Base-by-base conservation (phyloP, 2,797 vertebrate genomes). In the Clarias pachynema region DNA sequence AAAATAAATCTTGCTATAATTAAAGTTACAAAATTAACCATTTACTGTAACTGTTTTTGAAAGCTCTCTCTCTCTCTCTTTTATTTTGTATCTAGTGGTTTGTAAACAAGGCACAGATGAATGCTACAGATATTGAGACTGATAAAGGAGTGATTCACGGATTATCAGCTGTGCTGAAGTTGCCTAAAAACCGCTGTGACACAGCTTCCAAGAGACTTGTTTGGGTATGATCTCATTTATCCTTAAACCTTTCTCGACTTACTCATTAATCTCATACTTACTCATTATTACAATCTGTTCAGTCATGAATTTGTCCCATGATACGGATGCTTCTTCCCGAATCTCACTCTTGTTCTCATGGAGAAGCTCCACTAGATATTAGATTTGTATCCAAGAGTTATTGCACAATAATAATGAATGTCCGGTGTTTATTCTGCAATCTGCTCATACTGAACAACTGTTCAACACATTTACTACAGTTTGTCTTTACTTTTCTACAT, bases 181-280 rank as follows among this genome's bases (percentile, higher is more conserved):
- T 98, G 88, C 94, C 93, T 91, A 96, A 93, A 91, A 99, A 99
- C 69, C 96, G 97, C 92, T 99, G 98, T 49, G 97, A 99, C 60
- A 89, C 18, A 49, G 92, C 93, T 0, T 57, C 34, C 0, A 69
- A 22, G 31, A 14, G 0, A 4, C 66, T 16, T 22, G 1, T 91
- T 3, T 0, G 0, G 91, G 95, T 96, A 84, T 65, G n/a, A 73
- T 56, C 40, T 62, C 15, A 37, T 18, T 53, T 57, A 26, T 68
- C 44, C 49, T 40, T 57, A 18, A 34, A 72, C 5, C 24, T 34
- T 5, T 69, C 8, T 44, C 7, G 34, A 37, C 63, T 60, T 26
- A 60, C 9, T 78, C 60, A 14, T 34, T 6, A 60, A 37, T 59
- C 31, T 60, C 2, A 12, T 5, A 26, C 44, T 26, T 29, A 10